A percentile compares a stretch with the other conserved stretches of the same genome.
These are phyloP conservation scores for Drosophila leonis DNA, from an alignment of 2,888 invertebrate species.

Conservation along the genomic window DNA sequence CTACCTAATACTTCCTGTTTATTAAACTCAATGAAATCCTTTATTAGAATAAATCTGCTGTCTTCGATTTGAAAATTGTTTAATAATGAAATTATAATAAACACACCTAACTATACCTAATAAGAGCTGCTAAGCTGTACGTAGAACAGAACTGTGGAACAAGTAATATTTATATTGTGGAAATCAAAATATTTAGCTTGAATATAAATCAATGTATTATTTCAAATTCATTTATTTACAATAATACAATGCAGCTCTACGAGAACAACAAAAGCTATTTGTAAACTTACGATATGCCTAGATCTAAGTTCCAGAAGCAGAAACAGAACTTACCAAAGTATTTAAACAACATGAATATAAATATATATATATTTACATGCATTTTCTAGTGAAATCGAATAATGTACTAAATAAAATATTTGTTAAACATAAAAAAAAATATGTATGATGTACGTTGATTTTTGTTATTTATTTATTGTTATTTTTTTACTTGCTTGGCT, in stretches of 20 bases:
- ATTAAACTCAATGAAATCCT: slow-evolving; percentile 55
- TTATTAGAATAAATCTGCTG: slow-evolving; percentile 73
- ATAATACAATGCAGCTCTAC: not conserved
- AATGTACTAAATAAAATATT: slow-evolving; percentile 54
- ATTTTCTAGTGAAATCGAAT: slow-evolving; percentile 79
- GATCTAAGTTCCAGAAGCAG: slow-evolving; percentile 53
- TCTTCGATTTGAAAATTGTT: slow-evolving; percentile 58
- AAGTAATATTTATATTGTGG: not conserved
- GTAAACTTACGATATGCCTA: slow-evolving; percentile 31
- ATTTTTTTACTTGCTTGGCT: slow-evolving; percentile 1
- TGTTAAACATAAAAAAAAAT: slow-evolving; percentile 43
- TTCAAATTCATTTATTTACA: not conserved
- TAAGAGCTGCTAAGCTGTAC: slow-evolving; percentile 14
- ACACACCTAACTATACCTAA: slow-evolving; percentile 9
- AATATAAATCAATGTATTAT: slow-evolving; percentile 1
- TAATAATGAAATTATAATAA: slow-evolving; percentile 55
- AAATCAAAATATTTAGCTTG: slow-evolving; percentile 2
- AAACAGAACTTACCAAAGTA: slow-evolving; percentile 75
- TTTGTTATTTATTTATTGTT: not conserved
- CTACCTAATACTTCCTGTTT: slow-evolving; percentile 27
- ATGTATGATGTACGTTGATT: slow-evolving; percentile 1
- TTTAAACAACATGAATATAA: slow-evolving; percentile 64
- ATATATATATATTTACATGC: slow-evolving; percentile 74
- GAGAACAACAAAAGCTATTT: slow-evolving; percentile 11
- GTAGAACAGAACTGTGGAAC: not conserved